Evolutionary conservation across 2,888 invertebrate species (phyloP).

Genomic region (Drosophila multiciliata): DNA sequence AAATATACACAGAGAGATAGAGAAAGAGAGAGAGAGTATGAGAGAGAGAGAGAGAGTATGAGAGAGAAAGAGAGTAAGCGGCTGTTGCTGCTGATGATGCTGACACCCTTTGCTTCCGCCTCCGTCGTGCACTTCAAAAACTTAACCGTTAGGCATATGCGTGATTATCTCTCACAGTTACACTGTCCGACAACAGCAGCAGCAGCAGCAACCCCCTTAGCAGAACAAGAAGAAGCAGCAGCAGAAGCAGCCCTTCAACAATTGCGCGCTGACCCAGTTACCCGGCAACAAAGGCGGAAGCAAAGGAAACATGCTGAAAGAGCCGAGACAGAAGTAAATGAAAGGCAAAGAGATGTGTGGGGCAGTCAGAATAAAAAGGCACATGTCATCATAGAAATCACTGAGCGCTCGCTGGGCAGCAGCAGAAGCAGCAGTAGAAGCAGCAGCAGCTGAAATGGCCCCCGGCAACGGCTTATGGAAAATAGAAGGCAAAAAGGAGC

Average conservation of each 20-base stretch:
- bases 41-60: background rate
- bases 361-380: slow-evolving; percentile 65
- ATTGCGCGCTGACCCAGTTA: slow-evolving; percentile 80
- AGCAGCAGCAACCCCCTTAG: slow-evolving; percentile 21
- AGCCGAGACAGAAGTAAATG: slow-evolving; percentile 41
- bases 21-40: too few species aligned
- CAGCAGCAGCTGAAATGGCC: slow-evolving; percentile 42
- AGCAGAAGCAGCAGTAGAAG: slow-evolving; percentile 17
- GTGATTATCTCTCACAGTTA: slow-evolving; percentile 71
- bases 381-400: slow-evolving; percentile 81
- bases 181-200: slow-evolving; percentile 52
- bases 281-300: slow-evolving; percentile 80
- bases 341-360: slow-evolving; percentile 8
- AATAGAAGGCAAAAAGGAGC: slow-evolving; percentile 53
- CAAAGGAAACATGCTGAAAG: slow-evolving; percentile 77
- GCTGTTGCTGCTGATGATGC: slow-evolving; percentile 51
- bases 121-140: slow-evolving; percentile 69
- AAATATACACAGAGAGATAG: slow-evolving; percentile 6
- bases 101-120: slow-evolving; percentile 66
- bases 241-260: slow-evolving; percentile 66
- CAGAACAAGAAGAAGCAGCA: slow-evolving; percentile 1
- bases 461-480: slow-evolving; percentile 71
- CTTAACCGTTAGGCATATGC: slow-evolving; percentile 80
- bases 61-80: background rate
- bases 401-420: slow-evolving; percentile 52